Conservation (phyloP, 2,113 vertebrate species). For the Dolichotis patagonum region DNA sequence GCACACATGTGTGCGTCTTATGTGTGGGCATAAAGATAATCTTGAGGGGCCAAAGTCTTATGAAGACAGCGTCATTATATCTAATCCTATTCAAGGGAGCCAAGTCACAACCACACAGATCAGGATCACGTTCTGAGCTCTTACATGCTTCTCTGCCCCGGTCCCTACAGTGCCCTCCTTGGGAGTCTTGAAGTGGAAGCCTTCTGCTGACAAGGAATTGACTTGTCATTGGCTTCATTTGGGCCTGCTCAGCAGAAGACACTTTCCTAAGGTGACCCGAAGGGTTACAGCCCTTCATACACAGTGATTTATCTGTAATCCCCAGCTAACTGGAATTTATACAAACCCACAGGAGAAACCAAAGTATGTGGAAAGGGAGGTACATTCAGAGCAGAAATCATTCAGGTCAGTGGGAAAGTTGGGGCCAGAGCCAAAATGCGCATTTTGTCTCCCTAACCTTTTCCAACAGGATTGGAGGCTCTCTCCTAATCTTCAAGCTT, state of each 20-base stretch:
- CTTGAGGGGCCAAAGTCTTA: slow-evolving; percentile 30
- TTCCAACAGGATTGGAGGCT: neutral
- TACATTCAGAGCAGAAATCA: neutral
- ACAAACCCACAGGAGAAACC: neutral
- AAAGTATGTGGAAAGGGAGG: neutral
- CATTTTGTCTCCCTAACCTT: neutral
- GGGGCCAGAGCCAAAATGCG: neutral
- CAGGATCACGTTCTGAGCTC: neutral
- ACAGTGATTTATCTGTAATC: slow-evolving; percentile 55
- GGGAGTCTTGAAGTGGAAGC: slow-evolving; percentile 52
- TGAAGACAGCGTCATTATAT: slow-evolving; percentile 54
- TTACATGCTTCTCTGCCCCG: neutral
- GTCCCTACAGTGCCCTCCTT: neutral
- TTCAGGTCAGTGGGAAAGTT: neutral
- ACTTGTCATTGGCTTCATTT: slow-evolving; percentile 47
- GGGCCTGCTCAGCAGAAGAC: slow-evolving; percentile 58
- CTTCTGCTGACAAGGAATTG: slow-evolving; percentile 56
- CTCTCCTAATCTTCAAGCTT: neutral
- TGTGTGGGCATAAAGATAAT: slow-evolving; percentile 55
- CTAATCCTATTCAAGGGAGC: slow-evolving; percentile 54
- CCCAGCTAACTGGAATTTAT: slow-evolving; percentile 45
- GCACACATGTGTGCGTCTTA: neutral
- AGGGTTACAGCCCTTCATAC: neutral
- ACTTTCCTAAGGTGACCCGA: slow-evolving; percentile 39
- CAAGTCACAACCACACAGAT: neutral